These are phyloP conservation scores for Zaprionus kolodkinae DNA, from an alignment of 1,140 invertebrate genomes.

Conservation along the genomic window DNA sequence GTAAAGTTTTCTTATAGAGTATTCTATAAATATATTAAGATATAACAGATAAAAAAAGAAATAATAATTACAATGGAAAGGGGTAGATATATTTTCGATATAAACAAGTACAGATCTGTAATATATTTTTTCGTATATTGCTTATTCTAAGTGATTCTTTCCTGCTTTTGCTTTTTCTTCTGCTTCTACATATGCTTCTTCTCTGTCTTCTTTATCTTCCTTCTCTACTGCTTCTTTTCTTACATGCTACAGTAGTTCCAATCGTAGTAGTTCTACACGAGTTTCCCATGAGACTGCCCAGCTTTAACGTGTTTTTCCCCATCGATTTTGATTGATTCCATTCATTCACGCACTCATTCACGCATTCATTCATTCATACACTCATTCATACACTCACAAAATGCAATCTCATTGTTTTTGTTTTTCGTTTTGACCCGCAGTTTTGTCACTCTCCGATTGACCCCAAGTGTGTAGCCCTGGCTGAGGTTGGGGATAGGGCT, in stretches of 20 bases:
- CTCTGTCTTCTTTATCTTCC: background rate
- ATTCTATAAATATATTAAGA: too few relatives aligned
- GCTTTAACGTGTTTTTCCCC: background rate
- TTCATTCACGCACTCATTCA: slow-evolving; percentile 5
- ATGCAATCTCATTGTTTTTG: slow-evolving; percentile 50
- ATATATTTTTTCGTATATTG: too few relatives aligned
- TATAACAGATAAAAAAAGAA: too few relatives aligned
- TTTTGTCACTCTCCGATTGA: slow-evolving; percentile 41
- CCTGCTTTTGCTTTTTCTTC: background rate
- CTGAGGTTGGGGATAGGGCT: too few relatives aligned
- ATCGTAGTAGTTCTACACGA: too few relatives aligned
- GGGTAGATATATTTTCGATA: too few relatives aligned
- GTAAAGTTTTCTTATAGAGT: too few relatives aligned
- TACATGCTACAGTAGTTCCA: too few relatives aligned
- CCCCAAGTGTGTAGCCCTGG: slow-evolving; percentile 23
- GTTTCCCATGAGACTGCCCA: background rate
- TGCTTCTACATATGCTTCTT: background rate
- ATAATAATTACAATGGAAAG: too few relatives aligned
- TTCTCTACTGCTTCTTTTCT: too few relatives aligned
- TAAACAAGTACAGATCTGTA: too few relatives aligned
- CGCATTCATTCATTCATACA: slow-evolving; percentile 27
- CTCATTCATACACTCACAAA: slow-evolving; percentile 32
- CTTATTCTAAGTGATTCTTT: too few relatives aligned
- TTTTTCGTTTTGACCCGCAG: slow-evolving; percentile 34
- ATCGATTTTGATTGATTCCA: slow-evolving; percentile 3